Base-by-base conservation (phyloP, 2,113 vertebrate species). In the Ascaphus truei region DNA sequence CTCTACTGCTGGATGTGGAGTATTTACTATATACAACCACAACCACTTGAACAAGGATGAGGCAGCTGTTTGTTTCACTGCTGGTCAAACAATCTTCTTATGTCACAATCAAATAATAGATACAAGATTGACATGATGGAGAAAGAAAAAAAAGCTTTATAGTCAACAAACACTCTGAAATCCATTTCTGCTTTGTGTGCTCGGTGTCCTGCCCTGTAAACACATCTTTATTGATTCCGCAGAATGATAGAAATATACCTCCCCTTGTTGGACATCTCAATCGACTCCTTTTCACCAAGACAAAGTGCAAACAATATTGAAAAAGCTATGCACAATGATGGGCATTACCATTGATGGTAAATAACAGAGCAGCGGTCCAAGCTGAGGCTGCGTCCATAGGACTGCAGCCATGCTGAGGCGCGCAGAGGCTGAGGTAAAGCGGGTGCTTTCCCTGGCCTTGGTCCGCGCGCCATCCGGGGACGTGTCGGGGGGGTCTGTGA, bases 151-250 rank as follows among this genome's bases (percentile, higher is more conserved):
- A 83, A 85, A 89, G 86, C 82, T 92, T 95, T 88, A 87, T 26
- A 26, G 92, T 94, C 94, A 97, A 95, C 93, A 95, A 86, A 86
- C 81, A 86, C 85, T 87, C 92, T 93, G 89, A 94, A 92, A 92
- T 93, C 93, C 92, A 97, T 94, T 94, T 96, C 92, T 92, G 92
- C 85, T 77, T 83, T 86, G 85, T 93, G 93, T 90, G 89, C 91
- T 92, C 86, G 90, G 88, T 88, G 87, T 86, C 76, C 51, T 77
- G 66, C 91, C 91, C 90, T 92, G 92, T 94, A 95, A 95, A 96
- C 93, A 95, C 91, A 92, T 92, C 94, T 94, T 92, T 92, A 97
- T 97, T 95, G 95, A 97, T 98, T 92, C 88, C 83, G 82, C 81
- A 86, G 87, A 88, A 80, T 91, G 90, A 93, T 89, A 96, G 91